Conservation (phyloP, 2,113 vertebrate genomes). For the Larimichthys crocea region DNA sequence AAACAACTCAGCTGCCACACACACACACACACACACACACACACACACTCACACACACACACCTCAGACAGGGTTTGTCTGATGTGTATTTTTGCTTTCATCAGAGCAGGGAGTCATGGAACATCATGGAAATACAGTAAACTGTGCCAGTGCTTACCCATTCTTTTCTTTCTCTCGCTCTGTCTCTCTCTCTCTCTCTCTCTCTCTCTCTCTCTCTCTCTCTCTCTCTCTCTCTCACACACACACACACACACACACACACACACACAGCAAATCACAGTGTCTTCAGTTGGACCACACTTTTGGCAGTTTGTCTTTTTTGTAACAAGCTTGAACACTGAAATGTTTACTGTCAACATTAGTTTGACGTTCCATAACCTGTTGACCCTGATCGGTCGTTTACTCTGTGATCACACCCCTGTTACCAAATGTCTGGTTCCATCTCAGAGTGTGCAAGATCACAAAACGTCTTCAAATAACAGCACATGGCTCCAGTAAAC, state of each 20-base stretch:
- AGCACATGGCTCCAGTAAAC: not conserved
- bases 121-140: not conserved
- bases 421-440: not conserved
- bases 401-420: not conserved
- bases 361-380: not conserved
- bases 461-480: not conserved
- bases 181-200: too few relatives aligned
- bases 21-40: not conserved
- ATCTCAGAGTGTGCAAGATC: not conserved
- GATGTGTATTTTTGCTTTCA: not conserved
- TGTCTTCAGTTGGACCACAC: not conserved
- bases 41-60: not conserved
- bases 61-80: not conserved
- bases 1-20: conserved; percentile 2
- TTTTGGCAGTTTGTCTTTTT: not conserved
- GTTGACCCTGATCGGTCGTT: too few relatives aligned
- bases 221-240: too few relatives aligned
- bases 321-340: not conserved
- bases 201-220: too few relatives aligned
- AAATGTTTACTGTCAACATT: not conserved
- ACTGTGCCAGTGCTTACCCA: not conserved
- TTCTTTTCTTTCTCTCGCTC: not conserved
- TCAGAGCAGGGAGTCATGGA: not conserved
- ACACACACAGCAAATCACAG: not conserved
- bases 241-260: too few relatives aligned